These are phyloP conservation scores for Mythimna albipuncta DNA, from an alignment of 2,888 invertebrate genomes.

Conservation along the genomic window DNA sequence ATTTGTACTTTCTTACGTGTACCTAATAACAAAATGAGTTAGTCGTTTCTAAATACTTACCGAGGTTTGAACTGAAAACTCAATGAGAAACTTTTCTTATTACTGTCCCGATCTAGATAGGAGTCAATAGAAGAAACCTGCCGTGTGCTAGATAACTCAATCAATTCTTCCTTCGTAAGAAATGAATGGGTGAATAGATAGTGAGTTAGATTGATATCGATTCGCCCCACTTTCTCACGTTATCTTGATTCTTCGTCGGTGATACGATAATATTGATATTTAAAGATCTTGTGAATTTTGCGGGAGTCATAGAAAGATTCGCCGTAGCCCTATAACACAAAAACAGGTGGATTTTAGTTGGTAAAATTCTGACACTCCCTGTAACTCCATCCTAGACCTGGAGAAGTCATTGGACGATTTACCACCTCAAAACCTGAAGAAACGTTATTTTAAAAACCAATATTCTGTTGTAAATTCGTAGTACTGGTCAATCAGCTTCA, in stretches of 20 bases:
- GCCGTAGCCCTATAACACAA: too few relatives aligned
- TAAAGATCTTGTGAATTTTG: neutral
- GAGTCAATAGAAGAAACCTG: conserved; percentile 1
- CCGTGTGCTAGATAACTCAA: neutral
- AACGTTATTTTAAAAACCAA: neutral
- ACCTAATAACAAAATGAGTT: neutral
- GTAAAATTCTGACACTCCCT: too few relatives aligned
- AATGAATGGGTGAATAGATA: conserved; percentile 17
- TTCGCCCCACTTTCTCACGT: neutral
- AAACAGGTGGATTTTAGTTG: too few relatives aligned
- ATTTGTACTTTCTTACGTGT: neutral
- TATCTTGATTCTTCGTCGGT: conserved; percentile 1
- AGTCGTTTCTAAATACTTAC: neutral
- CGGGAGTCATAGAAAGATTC: too few relatives aligned
- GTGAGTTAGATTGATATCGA: conserved; percentile 6
- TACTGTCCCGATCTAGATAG: neutral
- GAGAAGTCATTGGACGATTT: too few relatives aligned
- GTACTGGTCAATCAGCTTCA: neutral
- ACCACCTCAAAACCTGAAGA: too few relatives aligned
- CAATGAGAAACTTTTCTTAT: neutral
- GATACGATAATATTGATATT: conserved; percentile 1
- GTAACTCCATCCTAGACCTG: too few relatives aligned
- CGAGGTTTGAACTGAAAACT: neutral
- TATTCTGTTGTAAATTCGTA: neutral
- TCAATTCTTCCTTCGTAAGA: conserved; percentile 1